These are phyloP conservation scores for Pemphigus obesinymphae DNA, from an alignment of 1,140 invertebrate genomes.

Conservation along the genomic window DNA sequence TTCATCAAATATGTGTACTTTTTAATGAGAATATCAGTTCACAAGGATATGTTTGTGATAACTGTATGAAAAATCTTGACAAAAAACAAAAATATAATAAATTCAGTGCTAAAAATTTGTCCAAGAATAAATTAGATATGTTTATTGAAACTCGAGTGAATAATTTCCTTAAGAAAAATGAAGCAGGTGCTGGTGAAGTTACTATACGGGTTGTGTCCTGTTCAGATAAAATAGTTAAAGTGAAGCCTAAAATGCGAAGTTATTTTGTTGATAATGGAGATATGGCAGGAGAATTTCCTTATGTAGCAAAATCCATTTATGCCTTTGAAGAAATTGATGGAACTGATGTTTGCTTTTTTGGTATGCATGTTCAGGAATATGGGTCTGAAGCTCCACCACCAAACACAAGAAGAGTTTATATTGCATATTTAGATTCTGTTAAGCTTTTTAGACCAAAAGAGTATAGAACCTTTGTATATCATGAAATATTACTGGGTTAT, in stretches of 20 bases:
- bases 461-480: constrained; percentile 96
- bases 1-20: constrained; percentile 97
- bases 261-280: constrained; percentile 85
- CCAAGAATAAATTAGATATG: constrained; percentile 86
- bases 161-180: constrained; percentile 95
- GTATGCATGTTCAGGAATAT: constrained; percentile 99
- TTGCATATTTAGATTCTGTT: constrained; percentile 98
- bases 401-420: constrained; percentile 96
- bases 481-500: constrained; percentile 98
- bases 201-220: constrained; percentile 95
- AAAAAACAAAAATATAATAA: constrained; percentile 95
- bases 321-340: constrained; percentile 99
- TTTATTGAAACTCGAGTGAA: constrained; percentile 98
- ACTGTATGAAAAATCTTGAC: constrained; percentile 88
- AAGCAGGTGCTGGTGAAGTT: constrained; percentile 92
- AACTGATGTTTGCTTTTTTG: constrained; percentile 98
- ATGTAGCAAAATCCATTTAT: constrained; percentile 96
- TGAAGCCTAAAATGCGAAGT: constrained; percentile 93
- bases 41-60: constrained; percentile 90
- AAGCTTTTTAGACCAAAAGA: constrained; percentile 98
- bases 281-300: constrained; percentile 90
- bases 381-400: constrained; percentile 91
- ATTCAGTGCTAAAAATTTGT: constrained; percentile 90
- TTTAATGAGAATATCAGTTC: constrained; percentile 95
- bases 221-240: constrained; percentile 96